These are phyloP conservation scores for Urophycis tenuis DNA, from an alignment of 2,797 vertebrate species.

Conservation along the genomic window DNA sequence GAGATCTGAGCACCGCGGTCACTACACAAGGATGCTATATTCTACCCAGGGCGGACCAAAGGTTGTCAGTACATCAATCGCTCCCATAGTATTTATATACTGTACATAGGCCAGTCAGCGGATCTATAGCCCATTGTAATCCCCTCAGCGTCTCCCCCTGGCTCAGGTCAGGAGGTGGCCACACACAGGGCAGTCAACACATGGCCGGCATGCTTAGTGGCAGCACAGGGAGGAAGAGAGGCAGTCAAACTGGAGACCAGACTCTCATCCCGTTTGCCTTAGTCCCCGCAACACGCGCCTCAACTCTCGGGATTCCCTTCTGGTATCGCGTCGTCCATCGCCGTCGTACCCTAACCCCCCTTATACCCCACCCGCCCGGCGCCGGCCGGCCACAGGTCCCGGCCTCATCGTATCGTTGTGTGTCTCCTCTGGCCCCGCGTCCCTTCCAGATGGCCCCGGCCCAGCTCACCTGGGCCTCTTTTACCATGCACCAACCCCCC, in stretches of 20 bases:
- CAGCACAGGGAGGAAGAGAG: slow-evolving; percentile 6
- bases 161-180: slow-evolving; percentile 22
- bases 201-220: slow-evolving; percentile 3
- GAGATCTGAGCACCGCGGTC: neutral
- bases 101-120: neutral
- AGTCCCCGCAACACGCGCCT: neutral
- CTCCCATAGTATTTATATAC: neutral
- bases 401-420: too few species aligned
- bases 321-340: neutral
- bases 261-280: neutral
- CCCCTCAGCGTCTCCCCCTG: neutral
- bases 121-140: neutral
- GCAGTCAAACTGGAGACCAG: neutral
- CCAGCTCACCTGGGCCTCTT: neutral
- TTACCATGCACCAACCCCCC: neutral
- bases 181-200: neutral
- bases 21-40: neutral
- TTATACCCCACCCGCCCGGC: too few species aligned
- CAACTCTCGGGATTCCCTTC: neutral
- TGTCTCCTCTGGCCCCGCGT: too few species aligned
- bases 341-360: too few species aligned
- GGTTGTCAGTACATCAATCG: neutral
- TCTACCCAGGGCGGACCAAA: neutral
- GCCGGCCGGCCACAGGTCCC: too few species aligned
- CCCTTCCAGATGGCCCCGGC: too few species aligned